Base-by-base conservation (phyloP, 2,888 invertebrate genomes). In the Exocentrus adspersus region DNA sequence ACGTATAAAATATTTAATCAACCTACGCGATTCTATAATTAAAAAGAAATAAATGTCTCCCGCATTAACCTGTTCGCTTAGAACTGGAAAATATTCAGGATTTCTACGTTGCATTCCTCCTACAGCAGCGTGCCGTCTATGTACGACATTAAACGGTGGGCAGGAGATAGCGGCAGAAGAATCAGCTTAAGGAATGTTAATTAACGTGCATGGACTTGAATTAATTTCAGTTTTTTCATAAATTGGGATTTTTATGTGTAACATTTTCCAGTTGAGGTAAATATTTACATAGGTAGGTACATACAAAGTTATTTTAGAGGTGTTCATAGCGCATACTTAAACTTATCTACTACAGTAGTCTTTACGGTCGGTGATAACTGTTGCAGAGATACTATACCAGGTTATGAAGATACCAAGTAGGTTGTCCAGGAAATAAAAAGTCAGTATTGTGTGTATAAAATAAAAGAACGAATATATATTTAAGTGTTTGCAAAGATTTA, bases 151-250 rank as follows among this genome's bases (percentile, higher is more conserved):
- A 54, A 54, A 54, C 54, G 17, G 54, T 43, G 42, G 28, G 43
- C 43, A 54, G 28, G 54, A 43, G 43, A 43, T 54, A 54, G 37
- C 54, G 42, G 41, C 43, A 43, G 28, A 42, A 24, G 54, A 43
- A 54, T 54, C 43, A 43, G 5, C 24, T 28, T 43, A 10, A 54
- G 43, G 54, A 54, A 54, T 54, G 37, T 54, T 54, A 43, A 54
- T 54, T 54, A 54, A 17, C 20, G 43, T 9, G 7, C 28, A 28
- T 24, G 17, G 43, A 24, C 17, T 54, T 54, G 43, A 43, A 54
- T 54, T 54, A 42, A 54, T 54, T 54, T 54, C 12, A n/a, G 24
- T 28, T 54, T 28, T 43, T 54, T 54, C 43, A 54, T 54, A 54
- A 54, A 43, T 28, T 28, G 28, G 28, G 24, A 42, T 53, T 41